Base-by-base conservation (phyloP, 2,888 invertebrate genomes). In the Hydroisotoma schaefferi region DNA sequence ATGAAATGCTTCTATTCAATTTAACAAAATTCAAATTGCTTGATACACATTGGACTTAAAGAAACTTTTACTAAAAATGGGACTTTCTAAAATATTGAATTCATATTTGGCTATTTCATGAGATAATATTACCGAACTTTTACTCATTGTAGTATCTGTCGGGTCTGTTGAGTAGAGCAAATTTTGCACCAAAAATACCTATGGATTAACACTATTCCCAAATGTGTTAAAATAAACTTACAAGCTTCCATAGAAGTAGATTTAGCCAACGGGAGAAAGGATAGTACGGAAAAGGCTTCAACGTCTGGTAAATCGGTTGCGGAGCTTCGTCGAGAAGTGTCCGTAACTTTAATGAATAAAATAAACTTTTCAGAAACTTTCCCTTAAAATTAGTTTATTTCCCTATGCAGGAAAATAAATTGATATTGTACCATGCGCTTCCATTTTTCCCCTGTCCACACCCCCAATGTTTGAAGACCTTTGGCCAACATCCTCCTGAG, bases 231-330 rank as follows among this genome's bases (percentile, higher is more conserved):
- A 33, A 33, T 33, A 43, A 43, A 6, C 43, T 43, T 49, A 49
- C 49, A 27, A 28, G 49, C 49, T 49, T 65, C 65, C 65, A 65
- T 65, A 15, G 65, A 65, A 10, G 59, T 59, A 6, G 65, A 62
- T 38, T 62, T 65, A 25, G 59, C 44, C 22, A 65, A 55, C n/a
- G 65, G 65, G 40, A 61, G 54, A 48, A 65, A 65, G 18, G 65
- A 49, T 5, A 65, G 55, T 5, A 65, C 53, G 18, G 61, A 61
- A 29, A 65, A 65, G 25, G 61, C 65, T 49, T 10, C 55, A 18
- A 65, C 12, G 33, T 65, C 57, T 5, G 65, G 61, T 22, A 65
- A 48, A 27, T 65, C 65, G 5, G 65, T 61, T 10, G 65, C 59
- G 12, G 65, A 65, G 12, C 65, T 61, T 5, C 65, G 59, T 22